Conservation (phyloP, 1,140 invertebrate genomes). For the Physella acuta region DNA sequence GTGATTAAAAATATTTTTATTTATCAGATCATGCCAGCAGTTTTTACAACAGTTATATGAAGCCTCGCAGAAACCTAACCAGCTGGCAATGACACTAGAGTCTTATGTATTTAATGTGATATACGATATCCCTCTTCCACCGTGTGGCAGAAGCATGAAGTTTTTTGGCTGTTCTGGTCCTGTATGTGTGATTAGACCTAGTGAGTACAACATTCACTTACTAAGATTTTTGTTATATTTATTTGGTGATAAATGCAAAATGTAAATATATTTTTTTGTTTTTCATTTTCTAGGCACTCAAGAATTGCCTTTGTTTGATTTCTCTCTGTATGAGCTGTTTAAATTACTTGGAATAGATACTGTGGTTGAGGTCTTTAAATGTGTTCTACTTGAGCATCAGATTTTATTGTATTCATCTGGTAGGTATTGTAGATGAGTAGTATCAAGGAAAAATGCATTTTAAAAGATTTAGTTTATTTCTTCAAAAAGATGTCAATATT, state of each 20-base stretch:
- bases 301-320: slow-evolving; percentile 92
- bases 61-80: slow-evolving; percentile 42
- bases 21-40: slow-evolving; percentile 44
- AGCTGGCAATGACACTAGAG: slow-evolving; percentile 68
- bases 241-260: too few species aligned
- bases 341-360: slow-evolving; percentile 82
- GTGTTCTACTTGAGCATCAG: slow-evolving; percentile 95
- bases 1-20: slow-evolving; percentile 1
- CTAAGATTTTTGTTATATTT: neutral
- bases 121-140: slow-evolving; percentile 88
- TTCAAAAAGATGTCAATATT: too few species aligned
- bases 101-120: slow-evolving; percentile 93
- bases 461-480: too few species aligned
- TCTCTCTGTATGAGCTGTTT: slow-evolving; percentile 86
- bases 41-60: slow-evolving; percentile 58
- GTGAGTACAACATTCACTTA: slow-evolving; percentile 40
- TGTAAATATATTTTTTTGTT: neutral
- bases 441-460: too few species aligned
- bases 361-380: slow-evolving; percentile 90
- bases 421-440: too few species aligned
- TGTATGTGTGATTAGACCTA: slow-evolving; percentile 62
- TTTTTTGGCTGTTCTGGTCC: slow-evolving; percentile 66
- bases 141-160: slow-evolving; percentile 81
- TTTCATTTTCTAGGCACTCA: slow-evolving; percentile 54
- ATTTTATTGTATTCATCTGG: slow-evolving; percentile 88